Base-by-base conservation (phyloP, 1,140 invertebrate species). In the Tenebrio molitor region DNA sequence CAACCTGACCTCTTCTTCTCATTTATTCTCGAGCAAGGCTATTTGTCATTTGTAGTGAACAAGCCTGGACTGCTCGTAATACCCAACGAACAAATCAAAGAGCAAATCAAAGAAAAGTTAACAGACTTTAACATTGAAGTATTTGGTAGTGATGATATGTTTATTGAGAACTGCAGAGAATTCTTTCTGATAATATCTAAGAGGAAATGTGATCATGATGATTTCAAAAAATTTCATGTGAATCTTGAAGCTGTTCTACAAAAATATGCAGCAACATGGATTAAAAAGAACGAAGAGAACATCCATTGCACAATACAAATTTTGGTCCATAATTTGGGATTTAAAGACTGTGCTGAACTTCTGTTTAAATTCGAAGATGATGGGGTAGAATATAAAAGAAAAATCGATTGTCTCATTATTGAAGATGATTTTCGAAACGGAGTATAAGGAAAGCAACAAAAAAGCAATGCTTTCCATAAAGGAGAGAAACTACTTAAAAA, bases 271-370 rank as follows among this genome's bases (percentile, higher is more conserved):
- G 62, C 62, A 34, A 4, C 1, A 19, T 34, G 62, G 25, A 19
- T 33, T 64, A 36, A 64, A 39, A 64, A 64, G 8, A 64, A 64
- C 33, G 62, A 64, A 39, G 62, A 1, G 33, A 64, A 64, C 62
- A 64, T 64, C 16, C 62, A 33, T 34, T 64, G 62, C 33, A 64
- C 29, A 64, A 64, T 64, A 64, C 34, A 39, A 21, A 64, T 34
- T 39, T 3, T 64, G 14, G 14, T 39, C 33, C 0, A 14, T 34
- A 64, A 39, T 64, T 34, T 64, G 29, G 14, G 33, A 34, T 64
- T 64, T 34, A 64, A 29, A 64, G 62, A 39, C 16, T 17, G 62
- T 34, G 29, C 33, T 64, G 62, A 64, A 64, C 62, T 64, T 39
- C 0, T 2, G 1, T 39, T 64, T 19, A 34, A 64, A 12, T 46